These are phyloP conservation scores for Calliphora vicina DNA, from an alignment of 1,140 invertebrate genomes.

Conservation along the genomic window DNA sequence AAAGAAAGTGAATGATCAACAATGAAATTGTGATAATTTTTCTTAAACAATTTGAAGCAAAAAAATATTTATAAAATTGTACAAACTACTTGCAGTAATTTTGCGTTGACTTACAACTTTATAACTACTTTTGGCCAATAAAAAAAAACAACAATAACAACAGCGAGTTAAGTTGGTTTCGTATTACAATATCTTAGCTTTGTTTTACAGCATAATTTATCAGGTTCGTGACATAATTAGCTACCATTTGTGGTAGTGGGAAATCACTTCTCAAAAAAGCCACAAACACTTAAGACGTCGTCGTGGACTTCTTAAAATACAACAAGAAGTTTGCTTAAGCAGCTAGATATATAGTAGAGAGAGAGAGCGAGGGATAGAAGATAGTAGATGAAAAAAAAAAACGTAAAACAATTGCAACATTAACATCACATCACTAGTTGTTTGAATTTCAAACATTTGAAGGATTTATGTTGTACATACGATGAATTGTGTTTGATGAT, in stretches of 20 bases:
- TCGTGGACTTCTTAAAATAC: conserved; percentile 7
- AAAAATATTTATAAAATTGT: background rate
- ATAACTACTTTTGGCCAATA: background rate
- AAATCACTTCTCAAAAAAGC: conserved; percentile 42
- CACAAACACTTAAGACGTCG: background rate
- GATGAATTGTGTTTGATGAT: conserved; percentile 31
- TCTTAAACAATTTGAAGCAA: background rate
- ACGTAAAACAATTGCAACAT: background rate
- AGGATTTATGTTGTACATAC: conserved; percentile 59
- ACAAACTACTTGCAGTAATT: background rate
- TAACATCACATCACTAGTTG: conserved; percentile 35
- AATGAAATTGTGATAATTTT: background rate
- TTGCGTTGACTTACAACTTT: background rate
- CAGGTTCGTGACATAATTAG: conserved; percentile 62
- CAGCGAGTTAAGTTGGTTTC: background rate
- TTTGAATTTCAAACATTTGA: conserved; percentile 43
- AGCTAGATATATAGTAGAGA: background rate
- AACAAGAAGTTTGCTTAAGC: background rate
- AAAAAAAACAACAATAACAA: background rate
- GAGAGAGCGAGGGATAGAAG: background rate
- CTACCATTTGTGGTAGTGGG: conserved; percentile 61
- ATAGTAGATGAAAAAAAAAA: background rate
- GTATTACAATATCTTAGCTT: conserved; percentile 25
- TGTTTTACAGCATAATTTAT: conserved; percentile 54
- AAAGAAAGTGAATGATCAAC: too few species aligned